Percentiles rank a stretch among this genome's conserved stretches.
These are phyloP conservation scores for Allygus modestus DNA, from an alignment of 2,888 invertebrate species.

Conservation along the genomic window DNA sequence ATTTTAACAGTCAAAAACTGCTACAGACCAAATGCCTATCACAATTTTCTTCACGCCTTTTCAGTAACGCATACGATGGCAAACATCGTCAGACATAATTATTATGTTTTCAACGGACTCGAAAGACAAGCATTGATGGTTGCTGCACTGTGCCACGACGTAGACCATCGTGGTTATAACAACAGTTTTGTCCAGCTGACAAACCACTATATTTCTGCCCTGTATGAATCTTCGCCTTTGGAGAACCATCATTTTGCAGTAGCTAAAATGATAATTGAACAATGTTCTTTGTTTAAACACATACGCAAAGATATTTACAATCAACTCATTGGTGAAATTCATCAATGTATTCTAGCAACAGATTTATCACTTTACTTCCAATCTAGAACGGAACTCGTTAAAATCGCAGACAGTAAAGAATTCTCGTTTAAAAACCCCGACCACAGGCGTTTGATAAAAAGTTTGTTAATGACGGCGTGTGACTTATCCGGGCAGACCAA, in stretches of 20 bases:
- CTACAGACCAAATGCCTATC: constrained; percentile 79
- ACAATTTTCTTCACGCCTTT: constrained; percentile 82
- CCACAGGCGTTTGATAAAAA: constrained; percentile 78
- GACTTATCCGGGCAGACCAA: constrained; percentile 81
- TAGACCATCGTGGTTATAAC: constrained; percentile 81
- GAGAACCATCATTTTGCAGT: constrained; percentile 81
- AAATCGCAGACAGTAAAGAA: constrained; percentile 75
- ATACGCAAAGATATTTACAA: constrained; percentile 74
- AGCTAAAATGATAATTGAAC: constrained; percentile 78
- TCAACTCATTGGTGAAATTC: constrained; percentile 77
- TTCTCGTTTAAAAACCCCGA: constrained; percentile 77
- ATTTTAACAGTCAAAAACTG: constrained; percentile 75
- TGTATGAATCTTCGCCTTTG: constrained; percentile 79
- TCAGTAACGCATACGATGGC: constrained; percentile 81
- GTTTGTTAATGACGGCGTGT: constrained; percentile 79
- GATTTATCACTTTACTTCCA: constrained; percentile 79
- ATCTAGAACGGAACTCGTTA: constrained; percentile 77
- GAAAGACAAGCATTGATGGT: constrained; percentile 79
- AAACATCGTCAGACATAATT: constrained; percentile 77
- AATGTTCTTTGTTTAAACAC: constrained; percentile 76
- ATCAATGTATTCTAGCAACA: constrained; percentile 79
- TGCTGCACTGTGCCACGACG: constrained; percentile 80
- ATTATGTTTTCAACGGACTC: constrained; percentile 75
- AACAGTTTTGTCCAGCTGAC: constrained; percentile 79
- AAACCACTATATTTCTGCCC: constrained; percentile 77